These are phyloP conservation scores for Pristis pectinata DNA, from an alignment of 2,797 vertebrate genomes.

Conservation along the genomic window DNA sequence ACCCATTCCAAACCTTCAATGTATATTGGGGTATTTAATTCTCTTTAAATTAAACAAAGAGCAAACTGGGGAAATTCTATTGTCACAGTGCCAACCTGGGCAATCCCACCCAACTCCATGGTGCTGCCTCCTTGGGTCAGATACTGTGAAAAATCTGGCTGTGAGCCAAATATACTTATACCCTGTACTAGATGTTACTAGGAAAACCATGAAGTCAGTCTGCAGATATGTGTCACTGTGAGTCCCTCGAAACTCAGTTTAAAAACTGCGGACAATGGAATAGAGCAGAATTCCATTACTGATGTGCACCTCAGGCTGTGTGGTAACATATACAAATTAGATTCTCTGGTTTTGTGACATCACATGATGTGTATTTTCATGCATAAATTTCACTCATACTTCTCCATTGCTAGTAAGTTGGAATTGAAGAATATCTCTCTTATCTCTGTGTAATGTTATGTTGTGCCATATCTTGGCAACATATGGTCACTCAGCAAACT, in stretches of 20 bases:
- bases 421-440: background rate
- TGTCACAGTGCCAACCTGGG: too few relatives aligned
- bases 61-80: background rate
- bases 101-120: background rate
- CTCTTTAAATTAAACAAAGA: background rate
- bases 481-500: background rate
- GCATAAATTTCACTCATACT: background rate
- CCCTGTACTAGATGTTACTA: background rate
- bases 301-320: background rate
- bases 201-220: background rate
- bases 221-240: background rate
- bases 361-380: background rate
- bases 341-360: background rate
- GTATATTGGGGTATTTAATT: background rate
- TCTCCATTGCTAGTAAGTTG: background rate
- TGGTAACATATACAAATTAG: background rate
- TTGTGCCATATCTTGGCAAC: background rate
- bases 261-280: background rate
- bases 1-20: background rate
- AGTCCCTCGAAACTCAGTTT: background rate
- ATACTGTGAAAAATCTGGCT: background rate
- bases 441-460: background rate
- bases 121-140: background rate
- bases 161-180: background rate
- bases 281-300: background rate